phyloP scores from a whole-genome alignment of 2,113 vertebrate species.

The Shinisaurus crocodilurus region DNA sequence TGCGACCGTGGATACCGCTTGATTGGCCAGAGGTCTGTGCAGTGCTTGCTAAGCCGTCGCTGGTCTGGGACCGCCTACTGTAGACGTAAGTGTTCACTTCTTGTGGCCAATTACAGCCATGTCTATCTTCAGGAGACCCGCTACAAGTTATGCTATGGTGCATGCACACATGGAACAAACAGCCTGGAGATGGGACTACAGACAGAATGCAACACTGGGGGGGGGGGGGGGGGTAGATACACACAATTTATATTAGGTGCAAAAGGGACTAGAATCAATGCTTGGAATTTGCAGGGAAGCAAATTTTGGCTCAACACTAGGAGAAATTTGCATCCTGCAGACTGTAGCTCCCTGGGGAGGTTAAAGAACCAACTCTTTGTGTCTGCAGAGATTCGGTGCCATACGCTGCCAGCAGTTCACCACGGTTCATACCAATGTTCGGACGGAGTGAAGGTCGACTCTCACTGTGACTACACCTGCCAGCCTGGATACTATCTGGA shows the following conservation, averaged over 20 bases:
- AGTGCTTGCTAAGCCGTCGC: constrained; percentile 85
- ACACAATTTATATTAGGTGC: too few species aligned
- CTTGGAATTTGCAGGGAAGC: background rate
- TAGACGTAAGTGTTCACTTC: constrained; percentile 82
- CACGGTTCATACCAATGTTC: constrained; percentile 89
- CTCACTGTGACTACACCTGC: constrained; percentile 91
- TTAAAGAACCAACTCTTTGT: background rate
- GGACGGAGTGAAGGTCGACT: constrained; percentile 85
- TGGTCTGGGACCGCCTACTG: constrained; percentile 93
- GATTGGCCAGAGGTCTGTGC: constrained; percentile 82
- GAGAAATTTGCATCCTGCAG: too few species aligned
- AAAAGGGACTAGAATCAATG: background rate
- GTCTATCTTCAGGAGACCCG: background rate
- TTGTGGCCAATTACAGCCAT: too few species aligned
- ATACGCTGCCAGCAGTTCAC: constrained; percentile 79
- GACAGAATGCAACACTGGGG: too few species aligned
- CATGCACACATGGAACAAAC: too few species aligned
- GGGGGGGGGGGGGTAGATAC: background rate
- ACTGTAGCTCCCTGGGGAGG: too few species aligned
- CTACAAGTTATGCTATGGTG: background rate
- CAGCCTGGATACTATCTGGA: constrained; percentile 87
- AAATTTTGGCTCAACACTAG: too few species aligned
- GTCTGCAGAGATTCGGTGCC: constrained; percentile 87
- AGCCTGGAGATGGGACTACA: too few species aligned
- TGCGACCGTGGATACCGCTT: constrained; percentile 89